These are phyloP conservation scores for Eilema caniola DNA, from an alignment of 2,888 invertebrate genomes.

Conservation along the genomic window DNA sequence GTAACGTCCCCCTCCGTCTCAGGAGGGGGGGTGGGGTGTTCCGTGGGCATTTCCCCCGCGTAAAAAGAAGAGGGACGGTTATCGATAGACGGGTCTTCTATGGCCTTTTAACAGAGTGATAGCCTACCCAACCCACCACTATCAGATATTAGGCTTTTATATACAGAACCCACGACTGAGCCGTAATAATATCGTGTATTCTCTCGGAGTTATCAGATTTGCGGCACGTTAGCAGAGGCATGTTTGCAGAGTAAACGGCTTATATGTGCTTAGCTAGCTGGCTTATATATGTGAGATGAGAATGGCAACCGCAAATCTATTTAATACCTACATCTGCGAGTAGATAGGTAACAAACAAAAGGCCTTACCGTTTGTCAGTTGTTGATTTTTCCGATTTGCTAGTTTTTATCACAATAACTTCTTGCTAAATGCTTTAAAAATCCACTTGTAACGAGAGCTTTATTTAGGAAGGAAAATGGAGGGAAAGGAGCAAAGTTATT, in stretches of 20 bases:
- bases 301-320: constrained; percentile 32
- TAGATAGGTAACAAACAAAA: constrained; percentile 25
- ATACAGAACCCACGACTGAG: not conserved
- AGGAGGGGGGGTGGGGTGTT: no score
- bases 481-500: no score
- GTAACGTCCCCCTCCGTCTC: no score
- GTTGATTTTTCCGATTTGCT: constrained; percentile 15
- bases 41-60: no score
- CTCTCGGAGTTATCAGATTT: constrained; percentile 18
- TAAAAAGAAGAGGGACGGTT: no score
- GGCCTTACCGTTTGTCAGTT: constrained; percentile 18
- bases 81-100: no score
- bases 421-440: not conserved
- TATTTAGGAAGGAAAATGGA: no score
- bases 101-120: no score
- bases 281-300: constrained; percentile 14
- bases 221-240: constrained; percentile 8
- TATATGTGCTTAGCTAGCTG: constrained; percentile 18
- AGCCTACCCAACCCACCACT: no score
- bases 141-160: no score
- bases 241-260: constrained; percentile 14
- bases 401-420: not conserved
- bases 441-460: no score
- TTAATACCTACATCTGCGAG: constrained; percentile 20
- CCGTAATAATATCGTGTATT: constrained; percentile 16